phyloP scores from a whole-genome alignment of 1,140 invertebrate species.

The Gonatopus flavifemur region DNA sequence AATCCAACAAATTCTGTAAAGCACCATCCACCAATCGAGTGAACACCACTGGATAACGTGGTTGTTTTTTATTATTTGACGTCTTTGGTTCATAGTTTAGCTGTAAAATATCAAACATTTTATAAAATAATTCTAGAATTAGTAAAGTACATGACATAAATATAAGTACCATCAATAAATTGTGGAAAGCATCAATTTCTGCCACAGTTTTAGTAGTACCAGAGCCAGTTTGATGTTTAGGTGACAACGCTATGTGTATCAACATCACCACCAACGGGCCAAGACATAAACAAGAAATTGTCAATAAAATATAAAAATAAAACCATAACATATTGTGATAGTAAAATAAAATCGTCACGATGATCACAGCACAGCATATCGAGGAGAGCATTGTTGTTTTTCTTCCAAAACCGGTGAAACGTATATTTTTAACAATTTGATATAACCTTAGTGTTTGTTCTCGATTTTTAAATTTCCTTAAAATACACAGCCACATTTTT shows the following conservation, averaged over 20 bases:
- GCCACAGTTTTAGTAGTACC: slow-evolving; percentile 53
- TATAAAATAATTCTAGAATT: background rate
- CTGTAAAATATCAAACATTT: slow-evolving; percentile 27
- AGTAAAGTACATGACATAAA: background rate
- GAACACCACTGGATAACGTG: slow-evolving; percentile 70
- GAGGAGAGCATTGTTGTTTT: slow-evolving; percentile 7
- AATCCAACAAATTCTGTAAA: slow-evolving; percentile 80
- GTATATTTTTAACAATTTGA: too few species aligned
- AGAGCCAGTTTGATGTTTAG: slow-evolving; percentile 57
- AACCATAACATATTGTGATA: slow-evolving; percentile 40
- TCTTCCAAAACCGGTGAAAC: too few species aligned
- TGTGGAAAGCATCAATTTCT: slow-evolving; percentile 56
- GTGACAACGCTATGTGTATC: slow-evolving; percentile 57
- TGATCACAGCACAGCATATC: slow-evolving; percentile 3
- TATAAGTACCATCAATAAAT: slow-evolving; percentile 55
- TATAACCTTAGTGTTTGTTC: too few species aligned
- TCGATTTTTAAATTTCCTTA: too few species aligned
- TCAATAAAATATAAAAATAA: slow-evolving; percentile 41
- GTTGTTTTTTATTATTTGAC: slow-evolving; percentile 31
- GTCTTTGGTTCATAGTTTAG: slow-evolving; percentile 45
- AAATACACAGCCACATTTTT: too few species aligned
- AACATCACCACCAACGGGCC: slow-evolving; percentile 53
- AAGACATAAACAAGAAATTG: slow-evolving; percentile 43
- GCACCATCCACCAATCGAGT: slow-evolving; percentile 80
- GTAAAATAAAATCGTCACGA: slow-evolving; percentile 15